Percentiles rank a stretch among this genome's conserved stretches.
Conservation (phyloP, 2,113 vertebrate genomes). For the Herpailurus yagouaroundi region DNA sequence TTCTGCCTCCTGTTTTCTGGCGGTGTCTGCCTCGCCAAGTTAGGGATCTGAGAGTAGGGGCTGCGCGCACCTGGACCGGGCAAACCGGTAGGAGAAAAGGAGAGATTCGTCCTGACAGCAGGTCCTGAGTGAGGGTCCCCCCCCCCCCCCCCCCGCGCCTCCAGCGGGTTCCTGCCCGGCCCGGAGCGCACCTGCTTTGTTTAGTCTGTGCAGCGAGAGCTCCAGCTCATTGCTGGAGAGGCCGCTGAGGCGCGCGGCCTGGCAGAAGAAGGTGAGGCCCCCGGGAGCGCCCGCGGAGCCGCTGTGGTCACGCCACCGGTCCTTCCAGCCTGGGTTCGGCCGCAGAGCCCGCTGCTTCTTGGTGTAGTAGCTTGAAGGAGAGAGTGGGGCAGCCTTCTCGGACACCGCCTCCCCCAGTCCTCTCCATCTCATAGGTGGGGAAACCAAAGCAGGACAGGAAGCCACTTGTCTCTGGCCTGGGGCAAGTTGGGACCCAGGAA, state of each 20-base stretch:
- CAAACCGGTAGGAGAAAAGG: background rate
- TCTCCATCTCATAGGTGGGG: background rate
- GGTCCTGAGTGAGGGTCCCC: background rate
- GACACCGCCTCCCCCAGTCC: background rate
- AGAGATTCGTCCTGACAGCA: background rate
- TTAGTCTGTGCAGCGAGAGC: slow-evolving; percentile 9
- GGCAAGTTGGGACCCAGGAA: background rate
- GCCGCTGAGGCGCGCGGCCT: slow-evolving; percentile 5
- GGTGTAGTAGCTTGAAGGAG: slow-evolving; percentile 48
- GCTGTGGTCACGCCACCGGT: background rate
- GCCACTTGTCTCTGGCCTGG: background rate
- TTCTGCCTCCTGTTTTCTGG: background rate
- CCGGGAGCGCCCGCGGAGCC: background rate
- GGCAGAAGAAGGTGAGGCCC: slow-evolving; percentile 61
- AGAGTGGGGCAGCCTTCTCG: background rate
- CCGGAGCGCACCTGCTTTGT: background rate
- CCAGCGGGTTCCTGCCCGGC: fast-evolving
- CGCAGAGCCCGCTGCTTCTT: slow-evolving; percentile 43
- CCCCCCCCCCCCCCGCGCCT: no score
- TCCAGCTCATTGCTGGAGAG: slow-evolving; percentile 38
- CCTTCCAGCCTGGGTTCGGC: background rate
- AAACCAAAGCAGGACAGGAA: background rate
- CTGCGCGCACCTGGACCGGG: background rate
- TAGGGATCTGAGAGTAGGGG: slow-evolving; percentile 63
- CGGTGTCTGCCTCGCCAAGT: background rate